A percentile compares a stretch with the other conserved stretches of the same genome.
These are phyloP conservation scores for Henricia sp. DNA, from an alignment of 53 echinoderm and acorn worm genomes.

Conservation along the genomic window DNA sequence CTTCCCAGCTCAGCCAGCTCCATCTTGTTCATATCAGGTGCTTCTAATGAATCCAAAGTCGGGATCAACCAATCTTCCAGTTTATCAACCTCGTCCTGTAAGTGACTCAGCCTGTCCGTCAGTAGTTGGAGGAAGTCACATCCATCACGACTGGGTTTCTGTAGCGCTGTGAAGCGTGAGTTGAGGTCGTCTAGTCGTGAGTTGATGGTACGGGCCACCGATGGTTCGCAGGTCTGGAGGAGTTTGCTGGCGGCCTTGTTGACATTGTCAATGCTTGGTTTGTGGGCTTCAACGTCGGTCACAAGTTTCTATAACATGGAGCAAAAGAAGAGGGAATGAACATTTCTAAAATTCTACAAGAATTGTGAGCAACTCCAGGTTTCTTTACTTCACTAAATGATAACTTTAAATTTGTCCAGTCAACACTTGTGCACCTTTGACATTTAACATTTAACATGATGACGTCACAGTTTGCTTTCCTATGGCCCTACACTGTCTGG, in stretches of 20 bases:
- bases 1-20: slow-evolving; percentile 83
- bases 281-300: slow-evolving; percentile 78
- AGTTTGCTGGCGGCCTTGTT: slow-evolving; percentile 89
- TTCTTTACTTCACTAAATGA: too few species aligned
- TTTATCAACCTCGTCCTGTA: slow-evolving; percentile 87
- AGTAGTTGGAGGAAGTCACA: slow-evolving; percentile 80
- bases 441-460: too few species aligned
- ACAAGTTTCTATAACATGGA: slow-evolving; percentile 71
- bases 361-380: too few species aligned
- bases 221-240: slow-evolving; percentile 83
- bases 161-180: slow-evolving; percentile 73
- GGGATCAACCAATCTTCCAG: slow-evolving; percentile 98
- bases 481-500: too few species aligned
- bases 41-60: slow-evolving; percentile 79
- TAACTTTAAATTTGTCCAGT: too few species aligned
- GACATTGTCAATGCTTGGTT: slow-evolving; percentile 84
- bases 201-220: slow-evolving; percentile 83
- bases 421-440: too few species aligned
- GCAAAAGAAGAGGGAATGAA: neutral
- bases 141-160: slow-evolving; percentile 73
- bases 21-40: slow-evolving; percentile 83
- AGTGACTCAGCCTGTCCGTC: slow-evolving; percentile 73
- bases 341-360: too few species aligned
- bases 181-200: slow-evolving; percentile 85
- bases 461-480: too few species aligned